Percentiles rank a stretch among this genome's conserved stretches.
Evolutionary conservation across 2,888 invertebrate genomes (phyloP).

Genomic region (Pteria penguin): DNA sequence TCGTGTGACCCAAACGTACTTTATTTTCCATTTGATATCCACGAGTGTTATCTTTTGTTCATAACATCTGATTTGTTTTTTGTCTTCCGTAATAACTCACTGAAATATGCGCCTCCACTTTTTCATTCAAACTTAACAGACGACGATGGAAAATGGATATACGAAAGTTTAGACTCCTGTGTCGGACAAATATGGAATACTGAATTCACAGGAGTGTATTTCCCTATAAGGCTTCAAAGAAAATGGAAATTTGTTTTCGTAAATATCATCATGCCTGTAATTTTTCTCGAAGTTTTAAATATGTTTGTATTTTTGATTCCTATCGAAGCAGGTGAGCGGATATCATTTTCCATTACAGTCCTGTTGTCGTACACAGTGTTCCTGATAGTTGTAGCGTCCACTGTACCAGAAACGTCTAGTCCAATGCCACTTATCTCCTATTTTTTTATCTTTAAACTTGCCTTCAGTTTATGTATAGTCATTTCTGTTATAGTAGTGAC

Average conservation of each 20-base stretch:
- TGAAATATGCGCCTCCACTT: neutral
- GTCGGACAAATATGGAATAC: neutral
- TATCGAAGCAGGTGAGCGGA: neutral
- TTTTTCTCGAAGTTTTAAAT: neutral
- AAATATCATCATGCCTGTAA: neutral
- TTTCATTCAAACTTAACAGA: neutral
- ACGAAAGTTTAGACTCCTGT: neutral
- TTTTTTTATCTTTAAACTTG: neutral
- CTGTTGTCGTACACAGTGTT: slow-evolving; percentile 1
- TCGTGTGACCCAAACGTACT: neutral
- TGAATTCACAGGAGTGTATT: neutral
- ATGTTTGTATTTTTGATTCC: neutral
- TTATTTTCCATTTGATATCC: neutral
- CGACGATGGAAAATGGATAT: neutral
- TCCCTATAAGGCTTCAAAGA: neutral
- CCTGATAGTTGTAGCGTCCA: neutral
- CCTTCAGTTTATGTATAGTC: neutral
- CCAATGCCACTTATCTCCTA: neutral
- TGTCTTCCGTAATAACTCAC: neutral
- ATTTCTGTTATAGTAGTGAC: neutral
- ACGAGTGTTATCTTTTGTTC: neutral
- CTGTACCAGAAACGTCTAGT: neutral
- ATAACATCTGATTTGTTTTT: neutral
- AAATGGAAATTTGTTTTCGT: neutral
- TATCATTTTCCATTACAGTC: neutral